A percentile compares a stretch with the other conserved stretches of the same genome.
phyloP scores from a whole-genome alignment of 1,140 invertebrate species.

The Plectrocnemia conspersa region DNA sequence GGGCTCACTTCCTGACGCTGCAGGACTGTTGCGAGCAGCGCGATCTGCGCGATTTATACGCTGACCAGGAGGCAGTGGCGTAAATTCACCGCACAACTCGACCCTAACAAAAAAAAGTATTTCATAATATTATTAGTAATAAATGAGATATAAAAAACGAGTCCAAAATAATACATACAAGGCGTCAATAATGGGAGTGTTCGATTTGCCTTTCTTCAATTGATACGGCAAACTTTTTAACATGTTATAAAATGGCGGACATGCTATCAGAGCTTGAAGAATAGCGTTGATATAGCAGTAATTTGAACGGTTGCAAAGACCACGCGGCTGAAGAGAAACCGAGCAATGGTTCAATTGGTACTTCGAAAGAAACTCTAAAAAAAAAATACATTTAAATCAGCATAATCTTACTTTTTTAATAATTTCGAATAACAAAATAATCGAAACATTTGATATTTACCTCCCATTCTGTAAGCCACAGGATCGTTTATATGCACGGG shows the following conservation, averaged over 20 bases:
- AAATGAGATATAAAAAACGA: slow-evolving; percentile 7
- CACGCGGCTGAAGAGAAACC: slow-evolving; percentile 74
- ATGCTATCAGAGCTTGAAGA: slow-evolving; percentile 83
- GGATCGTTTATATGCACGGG: slow-evolving; percentile 52
- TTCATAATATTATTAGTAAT: too few relatives aligned
- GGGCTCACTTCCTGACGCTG: slow-evolving; percentile 42
- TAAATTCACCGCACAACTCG: slow-evolving; percentile 65
- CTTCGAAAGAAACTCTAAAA: slow-evolving; percentile 65
- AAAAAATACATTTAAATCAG: slow-evolving; percentile 22
- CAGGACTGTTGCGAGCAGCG: slow-evolving; percentile 42
- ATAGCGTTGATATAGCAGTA: slow-evolving; percentile 96
- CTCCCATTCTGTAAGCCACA: slow-evolving; percentile 61
- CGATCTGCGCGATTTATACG: slow-evolving; percentile 43
- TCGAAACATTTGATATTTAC: slow-evolving; percentile 44
- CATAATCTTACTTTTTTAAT: slow-evolving; percentile 9
- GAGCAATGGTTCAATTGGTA: slow-evolving; percentile 70
- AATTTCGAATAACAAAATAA: not conserved
- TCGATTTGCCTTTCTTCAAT: slow-evolving; percentile 57
- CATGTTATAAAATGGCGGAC: slow-evolving; percentile 90
- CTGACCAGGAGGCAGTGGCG: slow-evolving; percentile 53
- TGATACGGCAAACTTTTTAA: slow-evolving; percentile 66
- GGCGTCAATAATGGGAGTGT: slow-evolving; percentile 85
- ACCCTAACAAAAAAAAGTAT: slow-evolving; percentile 46
- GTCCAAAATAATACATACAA: slow-evolving; percentile 62
- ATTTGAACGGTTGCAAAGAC: slow-evolving; percentile 86